A percentile compares a stretch with the other conserved stretches of the same genome.
phyloP scores from a whole-genome alignment of 2,113 vertebrate genomes.

The Tamias sibiricus region DNA sequence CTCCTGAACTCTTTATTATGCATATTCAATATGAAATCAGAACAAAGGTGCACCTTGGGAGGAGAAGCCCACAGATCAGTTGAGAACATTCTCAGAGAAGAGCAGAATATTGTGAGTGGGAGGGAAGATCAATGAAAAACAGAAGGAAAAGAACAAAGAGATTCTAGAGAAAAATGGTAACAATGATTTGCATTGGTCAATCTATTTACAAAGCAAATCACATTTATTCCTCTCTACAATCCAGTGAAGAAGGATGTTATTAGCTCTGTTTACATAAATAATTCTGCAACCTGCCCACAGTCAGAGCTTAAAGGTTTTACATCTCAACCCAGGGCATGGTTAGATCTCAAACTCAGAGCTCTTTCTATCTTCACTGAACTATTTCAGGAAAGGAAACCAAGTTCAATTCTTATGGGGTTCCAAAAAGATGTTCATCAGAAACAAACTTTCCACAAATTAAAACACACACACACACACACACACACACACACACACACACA shows the following conservation, averaged over 20 bases:
- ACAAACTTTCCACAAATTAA: background rate
- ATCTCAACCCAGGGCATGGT: background rate
- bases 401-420: background rate
- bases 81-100: background rate
- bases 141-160: background rate
- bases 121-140: background rate
- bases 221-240: background rate
- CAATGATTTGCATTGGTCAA: background rate
- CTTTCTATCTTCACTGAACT: background rate
- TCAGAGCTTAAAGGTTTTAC: background rate
- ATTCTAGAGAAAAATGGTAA: background rate
- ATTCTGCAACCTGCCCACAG: background rate
- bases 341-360: background rate
- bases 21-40: background rate
- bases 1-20: background rate
- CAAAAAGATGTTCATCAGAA: conserved; percentile 45
- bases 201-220: background rate
- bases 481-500: too few relatives aligned
- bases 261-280: background rate
- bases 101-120: background rate
- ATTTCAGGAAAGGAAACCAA: conserved; percentile 27
- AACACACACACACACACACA: background rate
- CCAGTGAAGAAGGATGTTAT: background rate
- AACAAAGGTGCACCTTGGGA: background rate
- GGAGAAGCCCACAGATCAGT: background rate